Conservation (phyloP, 1,140 invertebrate genomes). For the Dysdera silvatica region DNA sequence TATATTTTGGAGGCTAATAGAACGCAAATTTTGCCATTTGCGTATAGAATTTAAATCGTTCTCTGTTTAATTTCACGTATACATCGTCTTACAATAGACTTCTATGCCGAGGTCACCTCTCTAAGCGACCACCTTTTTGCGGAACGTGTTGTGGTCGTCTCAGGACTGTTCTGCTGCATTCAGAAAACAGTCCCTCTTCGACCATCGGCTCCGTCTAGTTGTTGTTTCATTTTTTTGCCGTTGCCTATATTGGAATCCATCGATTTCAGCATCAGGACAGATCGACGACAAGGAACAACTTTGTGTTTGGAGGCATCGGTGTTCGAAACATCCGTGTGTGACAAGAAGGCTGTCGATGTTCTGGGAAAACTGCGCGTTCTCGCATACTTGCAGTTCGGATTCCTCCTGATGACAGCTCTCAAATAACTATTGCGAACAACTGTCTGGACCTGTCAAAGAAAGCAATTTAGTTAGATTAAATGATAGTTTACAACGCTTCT, state of each 20-base stretch:
- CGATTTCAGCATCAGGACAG: background rate
- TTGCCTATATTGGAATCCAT: background rate
- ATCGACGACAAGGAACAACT: conserved; percentile 36
- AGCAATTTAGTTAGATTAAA: background rate
- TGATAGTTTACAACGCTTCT: background rate
- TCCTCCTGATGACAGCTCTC: conserved; percentile 19
- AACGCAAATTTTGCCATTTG: too few relatives aligned
- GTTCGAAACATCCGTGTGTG: conserved; percentile 23
- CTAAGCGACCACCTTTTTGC: too few relatives aligned
- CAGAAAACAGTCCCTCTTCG: too few relatives aligned
- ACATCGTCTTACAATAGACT: too few relatives aligned
- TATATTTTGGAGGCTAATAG: too few relatives aligned
- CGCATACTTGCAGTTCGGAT: conserved; percentile 20
- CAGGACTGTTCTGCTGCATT: too few relatives aligned
- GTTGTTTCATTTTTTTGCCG: background rate
- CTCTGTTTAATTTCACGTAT: too few relatives aligned
- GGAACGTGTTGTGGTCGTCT: too few relatives aligned
- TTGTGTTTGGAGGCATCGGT: conserved; percentile 34
- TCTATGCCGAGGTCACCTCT: too few relatives aligned
- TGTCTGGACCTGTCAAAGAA: conserved; percentile 38
- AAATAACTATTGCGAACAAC: conserved; percentile 31
- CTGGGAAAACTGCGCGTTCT: conserved; percentile 3
- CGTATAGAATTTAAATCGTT: too few relatives aligned
- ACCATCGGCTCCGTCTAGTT: background rate
- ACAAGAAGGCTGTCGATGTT: conserved; percentile 16